phyloP scores from a whole-genome alignment of 2,888 invertebrate genomes.

The Meandrusa payeni region DNA sequence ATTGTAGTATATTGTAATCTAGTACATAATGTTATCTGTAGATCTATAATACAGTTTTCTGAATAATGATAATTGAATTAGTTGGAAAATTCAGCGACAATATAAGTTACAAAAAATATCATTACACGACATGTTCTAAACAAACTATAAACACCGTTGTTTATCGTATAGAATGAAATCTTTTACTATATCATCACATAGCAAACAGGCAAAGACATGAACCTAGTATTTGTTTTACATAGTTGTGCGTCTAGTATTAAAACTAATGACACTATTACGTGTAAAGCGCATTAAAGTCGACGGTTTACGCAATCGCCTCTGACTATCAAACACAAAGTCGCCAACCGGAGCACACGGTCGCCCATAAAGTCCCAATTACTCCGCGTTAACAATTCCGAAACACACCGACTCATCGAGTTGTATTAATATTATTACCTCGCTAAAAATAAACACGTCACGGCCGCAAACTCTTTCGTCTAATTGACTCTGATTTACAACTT shows the following conservation, averaged over 20 bases:
- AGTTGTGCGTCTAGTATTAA: constrained; percentile 3
- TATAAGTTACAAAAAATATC: no score
- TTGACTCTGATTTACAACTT: constrained; percentile 67
- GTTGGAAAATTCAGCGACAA: no score
- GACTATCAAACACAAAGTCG: constrained; percentile 6
- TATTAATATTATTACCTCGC: constrained; percentile 42
- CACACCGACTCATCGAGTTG: constrained; percentile 28
- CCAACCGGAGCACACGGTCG: neutral
- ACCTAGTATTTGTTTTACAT: constrained; percentile 5
- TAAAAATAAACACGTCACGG: constrained; percentile 42
- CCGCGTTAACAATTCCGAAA: constrained; percentile 27
- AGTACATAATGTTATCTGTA: no score
- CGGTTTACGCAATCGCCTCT: constrained; percentile 7
- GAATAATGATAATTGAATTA: no score
- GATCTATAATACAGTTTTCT: no score
- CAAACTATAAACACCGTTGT: no score
- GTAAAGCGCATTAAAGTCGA: constrained; percentile 7
- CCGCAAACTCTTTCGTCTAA: constrained; percentile 46
- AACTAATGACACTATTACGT: neutral
- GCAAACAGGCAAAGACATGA: neutral
- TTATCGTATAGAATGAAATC: no score
- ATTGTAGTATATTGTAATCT: no score
- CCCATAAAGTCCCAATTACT: constrained; percentile 27
- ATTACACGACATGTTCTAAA: no score
- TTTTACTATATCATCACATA: neutral